phyloP scores from a whole-genome alignment of 53 echinoderm and acorn worm genomes.

The Apostichopus leukothele region DNA sequence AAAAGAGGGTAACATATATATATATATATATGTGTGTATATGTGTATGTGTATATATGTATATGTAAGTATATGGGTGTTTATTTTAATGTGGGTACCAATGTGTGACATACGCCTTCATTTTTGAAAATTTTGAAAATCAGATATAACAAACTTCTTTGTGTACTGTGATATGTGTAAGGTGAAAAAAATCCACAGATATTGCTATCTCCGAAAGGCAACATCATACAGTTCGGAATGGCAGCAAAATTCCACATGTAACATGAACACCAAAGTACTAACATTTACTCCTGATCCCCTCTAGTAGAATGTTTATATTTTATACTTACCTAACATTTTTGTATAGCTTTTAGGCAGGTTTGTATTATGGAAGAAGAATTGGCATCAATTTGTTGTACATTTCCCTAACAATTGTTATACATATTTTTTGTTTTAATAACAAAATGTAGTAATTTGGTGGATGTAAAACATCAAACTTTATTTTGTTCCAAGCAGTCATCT shows the following conservation, averaged over 20 bases:
- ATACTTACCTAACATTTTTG: conserved; percentile 2
- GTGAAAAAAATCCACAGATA: not conserved
- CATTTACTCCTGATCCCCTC: not conserved
- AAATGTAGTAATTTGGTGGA: not conserved
- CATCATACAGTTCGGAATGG: not conserved
- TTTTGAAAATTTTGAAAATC: conserved; percentile 18
- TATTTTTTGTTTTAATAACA: not conserved
- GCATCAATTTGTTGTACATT: not conserved
- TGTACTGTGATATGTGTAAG: not conserved
- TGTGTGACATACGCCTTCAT: conserved; percentile 23
- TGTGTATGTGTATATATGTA: too few relatives aligned
- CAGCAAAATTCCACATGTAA: conserved; percentile 36
- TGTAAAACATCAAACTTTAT: conserved; percentile 22
- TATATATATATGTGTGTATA: too few relatives aligned
- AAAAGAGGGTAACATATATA: too few relatives aligned
- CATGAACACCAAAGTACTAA: conserved; percentile 29
- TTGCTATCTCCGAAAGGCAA: conserved; percentile 23
- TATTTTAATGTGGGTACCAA: conserved; percentile 44
- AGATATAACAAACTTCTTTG: conserved; percentile 6
- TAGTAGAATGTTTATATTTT: not conserved
- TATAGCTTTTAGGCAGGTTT: conserved; percentile 17
- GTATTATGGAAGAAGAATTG: conserved; percentile 1
- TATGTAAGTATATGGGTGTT: not conserved
- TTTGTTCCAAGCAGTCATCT: not conserved
- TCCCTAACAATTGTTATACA: not conserved